A percentile compares a stretch with the other conserved stretches of the same genome.
Conservation (phyloP, 2,888 invertebrate species). For the Orthonevra nobilis region DNA sequence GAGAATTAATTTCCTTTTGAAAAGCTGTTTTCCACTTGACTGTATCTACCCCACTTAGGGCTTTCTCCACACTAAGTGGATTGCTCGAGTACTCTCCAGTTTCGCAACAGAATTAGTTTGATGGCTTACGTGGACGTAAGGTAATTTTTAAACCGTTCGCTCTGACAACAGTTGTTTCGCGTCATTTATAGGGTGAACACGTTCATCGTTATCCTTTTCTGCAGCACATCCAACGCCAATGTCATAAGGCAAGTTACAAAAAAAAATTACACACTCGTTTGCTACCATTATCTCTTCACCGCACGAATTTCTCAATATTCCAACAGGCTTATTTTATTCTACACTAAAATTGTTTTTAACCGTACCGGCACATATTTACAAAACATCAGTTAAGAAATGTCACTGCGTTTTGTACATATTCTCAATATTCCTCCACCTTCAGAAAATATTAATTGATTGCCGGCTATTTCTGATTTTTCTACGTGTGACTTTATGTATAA, state of each 20-base stretch:
- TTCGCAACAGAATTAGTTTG: neutral
- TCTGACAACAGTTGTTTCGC: neutral
- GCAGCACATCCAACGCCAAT: no score
- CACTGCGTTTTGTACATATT: neutral
- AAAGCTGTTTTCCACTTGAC: conserved; percentile 15
- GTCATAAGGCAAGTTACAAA: no score
- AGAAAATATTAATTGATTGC: neutral
- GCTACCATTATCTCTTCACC: conserved; percentile 4
- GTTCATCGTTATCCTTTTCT: no score
- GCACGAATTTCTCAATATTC: neutral
- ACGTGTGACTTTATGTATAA: neutral
- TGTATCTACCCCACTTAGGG: conserved; percentile 1
- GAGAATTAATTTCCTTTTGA: conserved; percentile 2
- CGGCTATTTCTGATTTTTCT: conserved; percentile 5
- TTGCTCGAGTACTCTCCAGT: neutral
- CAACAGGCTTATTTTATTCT: neutral
- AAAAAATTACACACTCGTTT: no score
- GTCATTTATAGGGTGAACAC: neutral
- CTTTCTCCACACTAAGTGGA: conserved; percentile 8
- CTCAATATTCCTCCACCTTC: neutral
- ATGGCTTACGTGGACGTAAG: neutral
- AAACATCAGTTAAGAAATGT: conserved; percentile 20
- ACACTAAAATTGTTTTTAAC: conserved; percentile 8
- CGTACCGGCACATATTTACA: conserved; percentile 34
- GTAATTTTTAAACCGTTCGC: neutral